phyloP scores from a whole-genome alignment of 35 echinoderm and acorn worm genomes.

The Apostichopus parvimensis region DNA sequence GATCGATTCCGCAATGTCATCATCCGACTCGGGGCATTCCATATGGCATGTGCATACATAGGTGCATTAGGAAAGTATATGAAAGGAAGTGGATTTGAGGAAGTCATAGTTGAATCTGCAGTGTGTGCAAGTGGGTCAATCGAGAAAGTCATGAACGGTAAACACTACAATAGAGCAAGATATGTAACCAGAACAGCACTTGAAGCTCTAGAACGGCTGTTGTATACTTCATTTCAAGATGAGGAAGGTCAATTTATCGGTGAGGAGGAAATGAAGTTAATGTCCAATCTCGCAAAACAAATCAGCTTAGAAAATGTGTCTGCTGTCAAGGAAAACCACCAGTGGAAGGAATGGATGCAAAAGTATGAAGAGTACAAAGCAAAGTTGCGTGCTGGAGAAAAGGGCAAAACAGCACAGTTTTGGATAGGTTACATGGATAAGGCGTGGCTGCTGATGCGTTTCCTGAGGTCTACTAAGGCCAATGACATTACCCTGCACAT shows the following conservation, averaged over 20 bases:
- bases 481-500: conserved; percentile 46
- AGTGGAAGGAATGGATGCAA: conserved; percentile 57
- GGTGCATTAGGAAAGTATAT: conserved; percentile 69
- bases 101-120: too few species aligned
- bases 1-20: conserved; percentile 46
- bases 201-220: conserved; percentile 67
- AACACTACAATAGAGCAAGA: too few species aligned
- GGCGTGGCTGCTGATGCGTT: conserved; percentile 25
- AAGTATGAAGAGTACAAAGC: conserved; percentile 65
- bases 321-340: conserved; percentile 53
- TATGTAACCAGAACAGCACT: conserved; percentile 43
- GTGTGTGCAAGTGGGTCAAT: too few species aligned
- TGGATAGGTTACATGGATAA: conserved; percentile 60
- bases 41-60: conserved; percentile 72
- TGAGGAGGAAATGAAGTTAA: conserved; percentile 52
- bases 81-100: conserved; percentile 63
- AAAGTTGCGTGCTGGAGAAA: conserved; percentile 56
- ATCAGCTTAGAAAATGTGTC: conserved; percentile 38
- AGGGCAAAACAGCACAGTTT: conserved; percentile 45
- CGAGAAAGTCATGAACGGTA: too few species aligned
- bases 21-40: conserved; percentile 66
- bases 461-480: conserved; percentile 28
- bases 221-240: conserved; percentile 49
- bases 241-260: conserved; percentile 22
- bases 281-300: conserved; percentile 22